Base-by-base conservation (phyloP, 2,888 invertebrate genomes). In the Bombylius discolor region DNA sequence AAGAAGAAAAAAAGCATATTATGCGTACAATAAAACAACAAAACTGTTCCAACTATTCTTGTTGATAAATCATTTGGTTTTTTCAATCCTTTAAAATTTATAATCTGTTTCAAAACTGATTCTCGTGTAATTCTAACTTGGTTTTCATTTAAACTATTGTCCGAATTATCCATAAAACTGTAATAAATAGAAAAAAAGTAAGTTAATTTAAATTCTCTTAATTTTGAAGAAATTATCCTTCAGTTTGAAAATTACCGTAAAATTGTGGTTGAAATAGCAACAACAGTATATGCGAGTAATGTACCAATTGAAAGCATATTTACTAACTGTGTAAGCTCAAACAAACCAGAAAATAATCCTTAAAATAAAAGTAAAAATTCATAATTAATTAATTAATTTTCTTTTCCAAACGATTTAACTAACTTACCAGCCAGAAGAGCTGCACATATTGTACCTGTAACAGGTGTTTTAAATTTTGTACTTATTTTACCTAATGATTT, bases 261-360 rank as follows among this genome's bases (percentile, higher is more conserved):
- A 52, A 94, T 78, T 12, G 93, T 78, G 0, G 94, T 88, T 64
- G 89, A 89, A 5, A 88, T 84, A 1, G 92, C 89, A 4, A 95
- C 94, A 70, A 94, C 89, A 0, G 91, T 89, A 71, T 94, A 94
- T 0, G 91, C 90, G 55, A 89, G 75, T 31, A 92, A 73, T 0
- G 91, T 90, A 7, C 89, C 90, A 65, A 95, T 92, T 1, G 92
- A 92, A 82, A 95, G 88, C 81, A 95, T 89, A 67, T 87, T 89
- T 32, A 93, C 89, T 52, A 95, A 75, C 64, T 90, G 88, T 12
- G 82, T 80, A 58, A 94, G 75, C 67, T 93, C 85, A 67, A 95
- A 88, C 53, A 92, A 72, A 63, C 90, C 85, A 0, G 93, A 89
- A 69, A 94, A 77, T 0, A 87, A 72, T 33, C 87, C 89, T 84